Percentiles rank a stretch among this genome's conserved stretches.
phyloP scores from a whole-genome alignment of 2,888 invertebrate genomes.

The Stramonita haemastoma region DNA sequence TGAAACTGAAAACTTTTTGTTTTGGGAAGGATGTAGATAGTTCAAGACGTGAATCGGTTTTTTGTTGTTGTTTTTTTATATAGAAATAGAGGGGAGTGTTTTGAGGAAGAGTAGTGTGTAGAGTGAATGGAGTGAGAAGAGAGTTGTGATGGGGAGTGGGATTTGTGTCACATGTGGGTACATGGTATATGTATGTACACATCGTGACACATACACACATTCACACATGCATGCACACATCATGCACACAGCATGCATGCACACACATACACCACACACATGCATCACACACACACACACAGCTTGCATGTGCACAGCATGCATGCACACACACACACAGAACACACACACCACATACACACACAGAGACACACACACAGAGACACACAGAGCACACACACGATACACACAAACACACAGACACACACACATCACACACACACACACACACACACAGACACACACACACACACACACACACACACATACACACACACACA shows the following conservation, averaged over 20 bases:
- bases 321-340: not conserved
- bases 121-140: no score
- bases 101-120: no score
- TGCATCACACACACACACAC: not conserved
- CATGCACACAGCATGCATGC: not conserved
- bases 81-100: no score
- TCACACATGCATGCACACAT: not conserved
- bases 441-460: not conserved
- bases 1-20: no score
- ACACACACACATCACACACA: not conserved
- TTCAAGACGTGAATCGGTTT: no score
- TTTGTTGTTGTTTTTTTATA: no score
- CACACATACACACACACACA: not conserved
- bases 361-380: not conserved
- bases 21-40: no score
- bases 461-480: not conserved
- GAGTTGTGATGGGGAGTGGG: no score
- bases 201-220: not conserved
- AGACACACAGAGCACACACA: not conserved
- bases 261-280: slow-evolving; percentile 6
- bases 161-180: not conserved
- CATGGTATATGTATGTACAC: not conserved
- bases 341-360: not conserved
- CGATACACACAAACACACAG: not conserved
- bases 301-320: no score